Percentiles rank a stretch among this genome's conserved stretches.
Conservation (phyloP, 2,888 invertebrate species). For the Meandrusa payeni region DNA sequence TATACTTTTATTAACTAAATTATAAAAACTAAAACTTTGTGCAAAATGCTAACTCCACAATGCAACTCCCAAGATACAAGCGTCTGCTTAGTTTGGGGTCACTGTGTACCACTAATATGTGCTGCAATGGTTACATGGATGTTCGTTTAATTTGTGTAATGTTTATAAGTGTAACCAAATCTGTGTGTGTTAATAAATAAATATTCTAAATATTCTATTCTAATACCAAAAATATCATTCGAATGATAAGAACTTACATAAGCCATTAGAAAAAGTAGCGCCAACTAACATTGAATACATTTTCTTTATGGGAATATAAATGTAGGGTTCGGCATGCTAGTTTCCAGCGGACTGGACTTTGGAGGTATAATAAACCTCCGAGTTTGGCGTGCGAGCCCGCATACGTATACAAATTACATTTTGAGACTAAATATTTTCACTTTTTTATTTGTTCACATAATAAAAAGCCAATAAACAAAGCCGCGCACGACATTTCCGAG, state of each 20-base stretch:
- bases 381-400: conserved; percentile 22
- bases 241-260: conserved; percentile 11
- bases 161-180: no score
- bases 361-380: conserved; percentile 22
- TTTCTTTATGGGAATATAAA: conserved; percentile 25
- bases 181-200: no score
- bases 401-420: conserved; percentile 23
- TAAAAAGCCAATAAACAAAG: conserved; percentile 24
- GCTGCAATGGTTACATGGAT: no score
- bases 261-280: conserved; percentile 13
- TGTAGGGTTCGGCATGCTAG: conserved; percentile 23
- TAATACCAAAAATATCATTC: neutral
- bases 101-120: no score
- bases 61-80: no score
- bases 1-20: no score
- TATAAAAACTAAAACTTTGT: no score
- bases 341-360: conserved; percentile 16
- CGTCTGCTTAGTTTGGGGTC: no score
- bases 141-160: no score
- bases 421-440: conserved; percentile 22
- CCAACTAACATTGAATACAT: conserved; percentile 22
- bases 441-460: conserved; percentile 25
- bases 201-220: no score
- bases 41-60: no score
- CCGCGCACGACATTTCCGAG: conserved; percentile 11